Evolutionary conservation across 2,113 vertebrate genomes (phyloP).

Genomic region (Chlamydotis undulata): DNA sequence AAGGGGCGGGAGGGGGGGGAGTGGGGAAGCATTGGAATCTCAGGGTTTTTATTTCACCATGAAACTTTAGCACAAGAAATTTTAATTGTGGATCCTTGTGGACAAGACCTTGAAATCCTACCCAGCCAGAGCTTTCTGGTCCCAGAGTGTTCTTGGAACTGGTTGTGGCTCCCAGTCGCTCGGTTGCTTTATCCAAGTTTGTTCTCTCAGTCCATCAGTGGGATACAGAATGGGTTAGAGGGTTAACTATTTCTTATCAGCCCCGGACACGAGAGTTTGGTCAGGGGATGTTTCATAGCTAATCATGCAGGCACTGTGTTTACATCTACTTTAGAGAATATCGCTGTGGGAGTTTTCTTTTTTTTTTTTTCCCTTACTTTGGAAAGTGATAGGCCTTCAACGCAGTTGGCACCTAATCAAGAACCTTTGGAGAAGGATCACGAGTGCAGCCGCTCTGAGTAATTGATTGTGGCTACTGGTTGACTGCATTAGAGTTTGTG

Average conservation of each 20-base stretch:
- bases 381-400: slow-evolving; percentile 33
- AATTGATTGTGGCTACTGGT: slow-evolving; percentile 60
- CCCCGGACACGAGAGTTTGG: not conserved
- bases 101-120: slow-evolving; percentile 72
- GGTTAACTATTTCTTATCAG: not conserved
- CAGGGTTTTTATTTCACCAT: slow-evolving; percentile 65
- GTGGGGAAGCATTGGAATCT: slow-evolving; percentile 26
- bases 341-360: not conserved
- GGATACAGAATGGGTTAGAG: not conserved
- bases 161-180: slow-evolving; percentile 35
- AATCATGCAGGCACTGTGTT: not conserved
- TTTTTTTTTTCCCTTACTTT: not conserved
- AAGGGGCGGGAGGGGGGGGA: not conserved
- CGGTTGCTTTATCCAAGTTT: slow-evolving; percentile 4
- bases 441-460: not conserved
- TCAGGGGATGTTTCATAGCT: not conserved
- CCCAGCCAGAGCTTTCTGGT: slow-evolving; percentile 45
- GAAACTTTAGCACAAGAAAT: slow-evolving; percentile 73
- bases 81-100: slow-evolving; percentile 75
- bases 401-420: slow-evolving; percentile 24
- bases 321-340: not conserved
- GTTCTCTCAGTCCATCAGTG: not conserved
- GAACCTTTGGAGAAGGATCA: slow-evolving; percentile 34
- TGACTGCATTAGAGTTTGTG: slow-evolving; percentile 31
- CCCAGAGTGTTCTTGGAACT: slow-evolving; percentile 57